Evolutionary conservation across 2,888 invertebrate genomes (phyloP).

Genomic region (Sinelater perroti): DNA sequence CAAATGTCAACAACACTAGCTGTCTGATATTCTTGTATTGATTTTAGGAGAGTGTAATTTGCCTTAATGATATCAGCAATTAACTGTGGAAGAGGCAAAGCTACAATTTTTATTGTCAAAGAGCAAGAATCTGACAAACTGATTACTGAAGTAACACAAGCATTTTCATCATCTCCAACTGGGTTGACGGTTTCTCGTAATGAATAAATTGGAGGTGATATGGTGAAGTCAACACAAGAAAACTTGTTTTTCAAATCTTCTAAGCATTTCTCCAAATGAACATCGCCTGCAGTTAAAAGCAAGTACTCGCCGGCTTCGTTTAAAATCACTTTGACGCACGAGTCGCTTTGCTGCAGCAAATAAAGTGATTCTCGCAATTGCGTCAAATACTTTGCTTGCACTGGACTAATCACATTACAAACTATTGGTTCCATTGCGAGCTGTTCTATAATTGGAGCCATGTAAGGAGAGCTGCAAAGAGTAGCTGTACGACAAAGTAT

Average conservation of each 20-base stretch:
- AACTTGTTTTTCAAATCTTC: constrained; percentile 87
- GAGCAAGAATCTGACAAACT: not conserved
- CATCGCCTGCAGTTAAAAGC: constrained; percentile 94
- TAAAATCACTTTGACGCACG: constrained; percentile 88
- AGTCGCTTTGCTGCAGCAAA: constrained; percentile 92
- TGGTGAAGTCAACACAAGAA: constrained; percentile 86
- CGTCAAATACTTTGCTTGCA: constrained; percentile 79
- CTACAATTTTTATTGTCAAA: constrained; percentile 67
- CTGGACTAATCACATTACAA: constrained; percentile 92
- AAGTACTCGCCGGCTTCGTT: constrained; percentile 97
- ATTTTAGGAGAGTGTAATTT: constrained; percentile 75
- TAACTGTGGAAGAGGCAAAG: constrained; percentile 77
- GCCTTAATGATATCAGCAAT: constrained; percentile 77
- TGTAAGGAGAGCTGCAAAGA: constrained; percentile 79
- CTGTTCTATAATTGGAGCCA: constrained; percentile 88
- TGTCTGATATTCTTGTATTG: constrained; percentile 60
- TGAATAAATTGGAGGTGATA: constrained; percentile 95
- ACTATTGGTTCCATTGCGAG: constrained; percentile 85
- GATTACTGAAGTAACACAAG: not conserved
- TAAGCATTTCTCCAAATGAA: constrained; percentile 94
- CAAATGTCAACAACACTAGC: constrained; percentile 35
- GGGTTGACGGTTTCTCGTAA: constrained; percentile 90
- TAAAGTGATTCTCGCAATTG: constrained; percentile 79
- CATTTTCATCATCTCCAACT: not conserved
- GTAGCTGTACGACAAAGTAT: constrained; percentile 91